Evolutionary conservation across 2,113 vertebrate species (phyloP), one percentile per base, ranked within the genome.

Genomic region (Bubo blakistoni): DNA sequence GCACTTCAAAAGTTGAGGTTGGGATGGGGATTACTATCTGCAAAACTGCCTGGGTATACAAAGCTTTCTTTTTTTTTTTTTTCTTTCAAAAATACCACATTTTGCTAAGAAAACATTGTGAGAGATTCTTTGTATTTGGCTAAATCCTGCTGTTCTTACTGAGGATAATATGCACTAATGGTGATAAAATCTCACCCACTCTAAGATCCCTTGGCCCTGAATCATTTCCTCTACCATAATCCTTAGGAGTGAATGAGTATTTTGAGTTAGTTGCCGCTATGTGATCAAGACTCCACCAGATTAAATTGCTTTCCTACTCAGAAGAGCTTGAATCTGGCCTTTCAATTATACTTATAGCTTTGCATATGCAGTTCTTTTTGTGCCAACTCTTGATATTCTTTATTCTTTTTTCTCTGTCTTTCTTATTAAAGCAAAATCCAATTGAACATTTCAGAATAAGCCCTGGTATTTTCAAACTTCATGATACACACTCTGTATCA

Each of bases 151-250:
- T 88, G 9, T 55, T 76, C 59, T 84, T 88, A 47, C n/a, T 57
- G 72, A 95, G 83, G 32, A 42, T 46, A 70, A 32, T 67, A 36
- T 34, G 25, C 40, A 74, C 51, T 74, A 69, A 83, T 58, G 42
- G 32, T 59, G 81, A 94, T 78, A 92, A 96, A 94, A 92, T 94
- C 72, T 95, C 55, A 84, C 42, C 62, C 76, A 38, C 26, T 78
- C 22, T 51, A 17, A 92, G 46, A 84, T 92, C 38, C 16, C 67
- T 95, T 92, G n/a, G 42, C 51, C 59, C 25, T 6, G 7, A 7
- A 95, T 71, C 5, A 71, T 92, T 95, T 96, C 63, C 63, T 86
- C 22, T 73, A n/a, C 59, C 18, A 29, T 74, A 94, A 86, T 88
- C 63, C 63, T 62, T 84, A 40, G 30, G 32, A 86, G 9, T 78